phyloP scores from a whole-genome alignment of 1,140 invertebrate species.

The Anastrepha obliqua region DNA sequence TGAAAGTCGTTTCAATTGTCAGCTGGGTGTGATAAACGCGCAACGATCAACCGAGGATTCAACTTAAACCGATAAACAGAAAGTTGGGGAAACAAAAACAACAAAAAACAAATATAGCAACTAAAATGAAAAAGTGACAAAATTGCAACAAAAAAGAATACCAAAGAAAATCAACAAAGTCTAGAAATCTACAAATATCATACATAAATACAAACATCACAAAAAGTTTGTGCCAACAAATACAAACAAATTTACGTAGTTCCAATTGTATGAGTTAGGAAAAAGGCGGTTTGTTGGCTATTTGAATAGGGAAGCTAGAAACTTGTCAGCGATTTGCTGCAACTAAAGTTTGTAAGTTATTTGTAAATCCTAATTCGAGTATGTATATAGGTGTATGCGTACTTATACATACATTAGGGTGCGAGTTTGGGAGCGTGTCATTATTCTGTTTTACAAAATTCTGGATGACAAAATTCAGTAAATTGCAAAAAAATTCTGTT shows the following conservation, averaged over 20 bases:
- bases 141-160: not conserved
- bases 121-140: too few species aligned
- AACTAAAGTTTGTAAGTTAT: not conserved
- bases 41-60: not conserved
- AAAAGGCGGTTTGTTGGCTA: not conserved
- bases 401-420: too few species aligned
- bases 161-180: not conserved
- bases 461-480: too few species aligned
- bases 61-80: not conserved
- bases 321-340: slow-evolving; percentile 11
- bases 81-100: not conserved
- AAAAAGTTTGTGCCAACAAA: not conserved
- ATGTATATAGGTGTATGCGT: not conserved
- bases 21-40: not conserved
- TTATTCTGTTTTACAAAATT: too few species aligned
- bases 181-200: not conserved
- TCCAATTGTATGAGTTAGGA: not conserved
- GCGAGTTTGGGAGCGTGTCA: too few species aligned
- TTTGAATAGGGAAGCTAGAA: not conserved
- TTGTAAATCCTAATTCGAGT: not conserved
- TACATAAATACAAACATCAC: not conserved
- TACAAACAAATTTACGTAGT: not conserved
- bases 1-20: not conserved
- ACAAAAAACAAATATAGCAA: too few species aligned
- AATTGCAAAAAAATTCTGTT: too few species aligned